Percentiles rank a stretch among this genome's conserved stretches.
phyloP scores from a whole-genome alignment of 1,140 invertebrate species.

The Lordiphosa collinella region DNA sequence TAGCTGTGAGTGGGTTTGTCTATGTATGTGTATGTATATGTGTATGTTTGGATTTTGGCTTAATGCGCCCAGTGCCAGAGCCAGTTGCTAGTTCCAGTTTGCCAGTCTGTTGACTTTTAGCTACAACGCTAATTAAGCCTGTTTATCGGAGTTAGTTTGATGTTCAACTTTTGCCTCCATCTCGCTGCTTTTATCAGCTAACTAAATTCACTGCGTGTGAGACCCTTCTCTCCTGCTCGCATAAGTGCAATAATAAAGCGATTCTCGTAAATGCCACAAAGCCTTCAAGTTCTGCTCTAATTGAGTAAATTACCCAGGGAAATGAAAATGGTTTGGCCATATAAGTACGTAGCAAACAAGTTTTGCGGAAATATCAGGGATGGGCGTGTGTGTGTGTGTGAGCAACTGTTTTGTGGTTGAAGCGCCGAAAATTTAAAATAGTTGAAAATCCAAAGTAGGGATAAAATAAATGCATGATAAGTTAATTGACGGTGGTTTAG shows the following conservation, averaged over 20 bases:
- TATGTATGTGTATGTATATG: background rate
- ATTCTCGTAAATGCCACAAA: constrained; percentile 73
- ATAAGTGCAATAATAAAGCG: constrained; percentile 72
- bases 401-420: constrained; percentile 33
- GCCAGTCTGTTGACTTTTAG: constrained; percentile 70
- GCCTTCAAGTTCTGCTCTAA: constrained; percentile 67
- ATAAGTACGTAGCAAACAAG: constrained; percentile 16
- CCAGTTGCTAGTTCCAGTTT: constrained; percentile 25
- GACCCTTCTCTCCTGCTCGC: constrained; percentile 5
- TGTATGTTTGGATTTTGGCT: constrained; percentile 33
- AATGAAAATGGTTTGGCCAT: constrained; percentile 59
- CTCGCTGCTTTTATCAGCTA: constrained; percentile 39
- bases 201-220: constrained; percentile 29
- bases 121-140: constrained; percentile 74
- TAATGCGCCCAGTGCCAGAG: constrained; percentile 56
- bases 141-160: constrained; percentile 73
- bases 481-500: constrained; percentile 47
- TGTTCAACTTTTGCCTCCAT: constrained; percentile 45
- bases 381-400: constrained; percentile 2
- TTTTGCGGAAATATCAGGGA: constrained; percentile 16
- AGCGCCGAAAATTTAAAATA: constrained; percentile 47
- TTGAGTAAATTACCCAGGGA: constrained; percentile 73
- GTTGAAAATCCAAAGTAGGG: constrained; percentile 7
- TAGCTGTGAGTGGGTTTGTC: constrained; percentile 9
- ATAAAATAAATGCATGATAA: constrained; percentile 26